Evolutionary conservation across 2,113 vertebrate species (phyloP).

Genomic region (Ceuthmochares aereus): DNA sequence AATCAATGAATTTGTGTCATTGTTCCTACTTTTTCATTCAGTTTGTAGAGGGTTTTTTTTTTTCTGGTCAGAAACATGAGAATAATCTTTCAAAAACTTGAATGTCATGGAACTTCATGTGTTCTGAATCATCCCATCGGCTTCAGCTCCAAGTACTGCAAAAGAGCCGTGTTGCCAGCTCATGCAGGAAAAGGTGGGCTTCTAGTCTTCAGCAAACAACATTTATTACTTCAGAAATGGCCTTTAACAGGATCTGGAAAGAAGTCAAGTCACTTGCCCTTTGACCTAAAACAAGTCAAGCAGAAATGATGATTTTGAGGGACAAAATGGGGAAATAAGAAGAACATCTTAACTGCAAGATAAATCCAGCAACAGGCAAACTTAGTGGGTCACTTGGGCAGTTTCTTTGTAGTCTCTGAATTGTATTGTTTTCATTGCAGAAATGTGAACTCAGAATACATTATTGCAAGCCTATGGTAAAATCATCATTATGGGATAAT

Average conservation of each 20-base stretch:
- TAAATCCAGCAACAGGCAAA: not conserved
- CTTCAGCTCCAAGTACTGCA: not conserved
- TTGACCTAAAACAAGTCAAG: not conserved
- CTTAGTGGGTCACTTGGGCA: not conserved
- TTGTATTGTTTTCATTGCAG: not conserved
- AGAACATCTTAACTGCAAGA: not conserved
- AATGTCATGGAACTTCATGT: not conserved
- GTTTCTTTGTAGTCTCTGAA: not conserved
- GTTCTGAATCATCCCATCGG: not conserved
- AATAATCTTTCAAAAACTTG: not conserved
- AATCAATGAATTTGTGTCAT: not conserved
- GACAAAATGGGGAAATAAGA: not conserved
- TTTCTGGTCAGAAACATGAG: not conserved
- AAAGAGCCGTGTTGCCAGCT: not conserved
- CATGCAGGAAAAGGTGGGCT: not conserved
- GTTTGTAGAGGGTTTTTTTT: not conserved
- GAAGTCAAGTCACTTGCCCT: not conserved
- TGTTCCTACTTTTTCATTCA: not conserved
- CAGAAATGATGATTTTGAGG: not conserved
- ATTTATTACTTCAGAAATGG: not conserved
- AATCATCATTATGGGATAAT: not conserved
- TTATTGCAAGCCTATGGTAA: not conserved
- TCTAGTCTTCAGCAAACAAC: not conserved
- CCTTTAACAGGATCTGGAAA: not conserved
- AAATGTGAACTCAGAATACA: not conserved